A percentile compares a stretch with the other conserved stretches of the same genome.
phyloP scores from a whole-genome alignment of 2,888 invertebrate genomes.

The Cantharis lateralis region DNA sequence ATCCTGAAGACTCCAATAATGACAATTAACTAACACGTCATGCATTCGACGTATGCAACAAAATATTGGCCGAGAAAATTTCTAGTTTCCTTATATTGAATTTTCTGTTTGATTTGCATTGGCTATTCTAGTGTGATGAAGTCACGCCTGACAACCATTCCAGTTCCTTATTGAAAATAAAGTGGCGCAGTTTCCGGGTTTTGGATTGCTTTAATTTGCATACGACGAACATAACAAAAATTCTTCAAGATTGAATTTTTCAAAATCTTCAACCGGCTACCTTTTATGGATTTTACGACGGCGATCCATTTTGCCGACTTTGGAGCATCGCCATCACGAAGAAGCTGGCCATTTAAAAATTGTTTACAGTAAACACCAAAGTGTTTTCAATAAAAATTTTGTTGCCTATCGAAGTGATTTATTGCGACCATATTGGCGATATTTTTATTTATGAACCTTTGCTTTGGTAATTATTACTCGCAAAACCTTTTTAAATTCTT shows the following conservation, averaged over 20 bases:
- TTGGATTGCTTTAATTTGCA: not conserved
- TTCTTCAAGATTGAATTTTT: not conserved
- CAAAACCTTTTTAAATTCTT: not conserved
- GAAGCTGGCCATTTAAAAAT: not conserved
- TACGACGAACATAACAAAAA: not conserved
- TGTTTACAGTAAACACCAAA: not conserved
- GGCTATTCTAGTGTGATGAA: conserved; percentile 9
- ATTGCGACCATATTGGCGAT: not conserved
- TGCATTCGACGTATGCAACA: conserved; percentile 8
- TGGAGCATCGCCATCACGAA: not conserved
- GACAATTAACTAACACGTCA: conserved; percentile 17
- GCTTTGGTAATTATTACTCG: not conserved
- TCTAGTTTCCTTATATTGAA: conserved; percentile 19
- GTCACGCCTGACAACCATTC: conserved; percentile 13
- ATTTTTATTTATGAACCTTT: not conserved
- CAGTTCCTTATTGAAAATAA: conserved; percentile 4
- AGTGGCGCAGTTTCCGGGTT: conserved; percentile 12
- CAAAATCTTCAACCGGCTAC: not conserved
- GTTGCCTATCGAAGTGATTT: not conserved
- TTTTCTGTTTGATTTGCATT: not conserved
- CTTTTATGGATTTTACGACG: not conserved
- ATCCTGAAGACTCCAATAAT: conserved; percentile 19
- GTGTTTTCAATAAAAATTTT: not conserved
- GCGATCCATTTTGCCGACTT: not conserved
- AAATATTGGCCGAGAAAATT: conserved; percentile 9